phyloP scores from a whole-genome alignment of 2,888 invertebrate genomes.

The Aphelenchoides bicaudatus region DNA sequence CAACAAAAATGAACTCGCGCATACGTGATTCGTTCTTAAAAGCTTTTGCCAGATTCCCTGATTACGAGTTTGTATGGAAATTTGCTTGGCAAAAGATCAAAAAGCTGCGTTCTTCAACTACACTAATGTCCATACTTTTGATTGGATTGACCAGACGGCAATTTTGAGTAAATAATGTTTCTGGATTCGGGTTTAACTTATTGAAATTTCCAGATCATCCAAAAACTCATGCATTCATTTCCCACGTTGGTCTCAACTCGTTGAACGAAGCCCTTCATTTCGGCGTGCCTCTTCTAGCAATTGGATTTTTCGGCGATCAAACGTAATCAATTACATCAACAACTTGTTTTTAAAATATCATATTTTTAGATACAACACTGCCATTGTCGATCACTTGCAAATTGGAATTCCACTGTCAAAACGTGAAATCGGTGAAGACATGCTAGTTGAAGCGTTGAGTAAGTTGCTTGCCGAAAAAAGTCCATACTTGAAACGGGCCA shows the following conservation, averaged over 20 bases:
- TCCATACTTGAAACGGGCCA: background rate
- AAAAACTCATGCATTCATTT: conserved; percentile 8
- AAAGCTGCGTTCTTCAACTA: background rate
- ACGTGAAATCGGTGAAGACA: background rate
- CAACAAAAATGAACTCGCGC: conserved; percentile 12
- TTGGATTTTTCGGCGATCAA: conserved; percentile 22
- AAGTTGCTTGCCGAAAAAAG: background rate
- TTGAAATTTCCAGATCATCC: conserved; percentile 10
- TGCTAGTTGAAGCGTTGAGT: background rate
- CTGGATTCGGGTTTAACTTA: background rate
- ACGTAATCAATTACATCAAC: too few species aligned
- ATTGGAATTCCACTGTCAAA: background rate
- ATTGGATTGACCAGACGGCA: conserved; percentile 21
- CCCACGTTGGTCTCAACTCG: conserved; percentile 20
- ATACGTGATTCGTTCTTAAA: background rate
- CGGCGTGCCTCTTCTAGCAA: conserved; percentile 16
- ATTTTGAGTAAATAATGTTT: conserved; percentile 1
- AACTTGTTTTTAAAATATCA: too few species aligned
- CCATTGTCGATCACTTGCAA: conserved; percentile 1
- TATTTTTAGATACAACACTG: conserved; percentile 13
- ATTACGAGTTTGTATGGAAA: conserved; percentile 23
- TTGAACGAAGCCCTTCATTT: conserved; percentile 18
- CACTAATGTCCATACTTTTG: conserved; percentile 11
- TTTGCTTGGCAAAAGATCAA: conserved; percentile 4
- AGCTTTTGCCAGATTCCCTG: conserved; percentile 8